phyloP scores from a whole-genome alignment of 35 echinoderm and acorn worm genomes.

The Diadema setosum region DNA sequence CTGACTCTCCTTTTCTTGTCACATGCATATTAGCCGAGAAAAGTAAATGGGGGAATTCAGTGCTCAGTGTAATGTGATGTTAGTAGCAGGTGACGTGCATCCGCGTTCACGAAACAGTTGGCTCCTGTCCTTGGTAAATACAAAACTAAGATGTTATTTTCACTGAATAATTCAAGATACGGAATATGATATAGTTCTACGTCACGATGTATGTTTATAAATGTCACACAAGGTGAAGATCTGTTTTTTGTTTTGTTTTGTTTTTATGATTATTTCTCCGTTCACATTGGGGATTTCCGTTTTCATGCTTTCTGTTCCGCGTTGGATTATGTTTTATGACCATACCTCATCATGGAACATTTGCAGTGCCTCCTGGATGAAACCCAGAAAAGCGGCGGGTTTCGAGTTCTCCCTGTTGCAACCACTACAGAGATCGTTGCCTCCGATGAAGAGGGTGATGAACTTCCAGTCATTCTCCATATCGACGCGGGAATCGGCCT shows the following conservation, averaged over 20 bases:
- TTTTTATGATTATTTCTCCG: background rate
- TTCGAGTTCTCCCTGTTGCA: conserved; percentile 1
- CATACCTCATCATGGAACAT: background rate
- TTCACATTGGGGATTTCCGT: background rate
- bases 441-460: conserved; percentile 83
- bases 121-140: too few species aligned
- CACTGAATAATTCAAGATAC: background rate
- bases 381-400: background rate
- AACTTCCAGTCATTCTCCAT: conserved; percentile 91
- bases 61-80: too few species aligned
- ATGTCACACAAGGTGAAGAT: background rate
- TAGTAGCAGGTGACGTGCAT: too few species aligned
- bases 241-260: too few species aligned
- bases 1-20: too few species aligned
- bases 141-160: too few species aligned
- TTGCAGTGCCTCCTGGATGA: background rate
- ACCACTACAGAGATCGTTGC: conserved; percentile 68
- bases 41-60: too few species aligned
- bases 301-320: conserved; percentile 3
- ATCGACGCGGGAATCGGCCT: conserved; percentile 23
- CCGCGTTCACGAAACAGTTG: too few species aligned
- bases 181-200: background rate
- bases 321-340: background rate
- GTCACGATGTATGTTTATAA: background rate
- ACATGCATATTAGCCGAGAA: too few species aligned